A percentile compares a stretch with the other conserved stretches of the same genome.
Evolutionary conservation across 2,888 invertebrate genomes (phyloP).

Genomic region (Lysandra coridon): DNA sequence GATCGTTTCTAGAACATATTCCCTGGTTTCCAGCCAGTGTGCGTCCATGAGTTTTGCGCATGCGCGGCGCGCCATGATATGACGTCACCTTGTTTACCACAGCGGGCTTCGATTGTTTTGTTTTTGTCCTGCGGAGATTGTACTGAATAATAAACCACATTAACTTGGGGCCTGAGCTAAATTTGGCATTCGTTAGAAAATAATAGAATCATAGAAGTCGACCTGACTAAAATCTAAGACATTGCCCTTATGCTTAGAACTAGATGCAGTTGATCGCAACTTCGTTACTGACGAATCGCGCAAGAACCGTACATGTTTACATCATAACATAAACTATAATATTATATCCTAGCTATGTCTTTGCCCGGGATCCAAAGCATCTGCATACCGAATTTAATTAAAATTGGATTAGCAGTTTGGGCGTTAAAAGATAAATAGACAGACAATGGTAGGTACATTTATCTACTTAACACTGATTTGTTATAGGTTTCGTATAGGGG

Average conservation of each 20-base stretch:
- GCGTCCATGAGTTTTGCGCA: neutral
- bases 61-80: slow-evolving; percentile 25
- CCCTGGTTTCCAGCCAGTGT: slow-evolving; percentile 9
- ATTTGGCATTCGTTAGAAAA: neutral
- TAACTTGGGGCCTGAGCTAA: neutral
- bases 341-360: too few species aligned
- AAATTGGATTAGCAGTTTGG: too few species aligned
- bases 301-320: neutral
- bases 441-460: too few species aligned
- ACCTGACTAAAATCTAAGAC: neutral
- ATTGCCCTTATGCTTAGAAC: too few species aligned
- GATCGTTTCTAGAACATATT: neutral
- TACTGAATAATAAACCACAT: neutral
- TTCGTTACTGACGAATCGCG: neutral
- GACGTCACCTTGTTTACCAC: slow-evolving; percentile 31
- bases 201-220: neutral
- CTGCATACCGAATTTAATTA: too few species aligned
- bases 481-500: neutral
- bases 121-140: neutral
- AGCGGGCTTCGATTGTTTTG: slow-evolving; percentile 22
- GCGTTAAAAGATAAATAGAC: too few species aligned
- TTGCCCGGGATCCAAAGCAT: too few species aligned
- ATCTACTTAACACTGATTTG: too few species aligned
- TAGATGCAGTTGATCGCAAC: too few species aligned
- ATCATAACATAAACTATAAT: too few species aligned